Percentiles rank a stretch among this genome's conserved stretches.
Evolutionary conservation across 2,888 invertebrate species (phyloP).

Genomic region (Drosophila mulleri): DNA sequence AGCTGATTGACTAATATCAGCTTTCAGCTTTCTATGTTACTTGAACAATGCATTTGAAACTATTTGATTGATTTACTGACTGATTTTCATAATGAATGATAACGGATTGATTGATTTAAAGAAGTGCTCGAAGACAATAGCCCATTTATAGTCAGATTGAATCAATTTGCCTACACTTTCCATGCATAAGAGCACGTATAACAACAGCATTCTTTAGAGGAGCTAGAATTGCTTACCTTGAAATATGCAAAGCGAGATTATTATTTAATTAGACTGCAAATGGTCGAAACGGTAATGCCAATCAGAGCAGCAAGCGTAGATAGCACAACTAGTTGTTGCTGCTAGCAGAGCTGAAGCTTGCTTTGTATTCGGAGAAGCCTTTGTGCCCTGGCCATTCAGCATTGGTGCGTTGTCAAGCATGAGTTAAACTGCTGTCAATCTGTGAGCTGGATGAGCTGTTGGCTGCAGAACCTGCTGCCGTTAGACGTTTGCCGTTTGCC

Average conservation of each 20-base stretch:
- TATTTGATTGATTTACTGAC: not conserved
- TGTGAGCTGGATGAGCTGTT: not conserved
- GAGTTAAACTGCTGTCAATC: not conserved
- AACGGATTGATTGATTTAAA: not conserved
- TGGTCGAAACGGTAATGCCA: not conserved
- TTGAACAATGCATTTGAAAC: too few relatives aligned
- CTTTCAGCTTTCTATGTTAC: too few relatives aligned
- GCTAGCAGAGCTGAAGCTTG: not conserved
- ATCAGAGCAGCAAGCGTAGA: not conserved
- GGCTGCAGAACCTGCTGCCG: not conserved
- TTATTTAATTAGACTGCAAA: not conserved
- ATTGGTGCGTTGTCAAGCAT: not conserved
- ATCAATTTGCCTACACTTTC: too few relatives aligned
- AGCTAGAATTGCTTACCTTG: not conserved
- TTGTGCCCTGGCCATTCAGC: not conserved
- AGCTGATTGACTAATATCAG: not conserved
- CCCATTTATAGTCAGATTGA: too few relatives aligned
- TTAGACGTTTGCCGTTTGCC: not conserved
- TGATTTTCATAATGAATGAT: too few relatives aligned
- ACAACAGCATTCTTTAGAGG: too few relatives aligned
- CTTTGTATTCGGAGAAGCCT: not conserved
- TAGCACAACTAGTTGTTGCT: not conserved
- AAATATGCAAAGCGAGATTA: not conserved
- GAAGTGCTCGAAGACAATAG: too few relatives aligned
- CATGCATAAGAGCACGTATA: too few relatives aligned